phyloP scores from a whole-genome alignment of 2,888 invertebrate species.

The Eupithecia centaureata region DNA sequence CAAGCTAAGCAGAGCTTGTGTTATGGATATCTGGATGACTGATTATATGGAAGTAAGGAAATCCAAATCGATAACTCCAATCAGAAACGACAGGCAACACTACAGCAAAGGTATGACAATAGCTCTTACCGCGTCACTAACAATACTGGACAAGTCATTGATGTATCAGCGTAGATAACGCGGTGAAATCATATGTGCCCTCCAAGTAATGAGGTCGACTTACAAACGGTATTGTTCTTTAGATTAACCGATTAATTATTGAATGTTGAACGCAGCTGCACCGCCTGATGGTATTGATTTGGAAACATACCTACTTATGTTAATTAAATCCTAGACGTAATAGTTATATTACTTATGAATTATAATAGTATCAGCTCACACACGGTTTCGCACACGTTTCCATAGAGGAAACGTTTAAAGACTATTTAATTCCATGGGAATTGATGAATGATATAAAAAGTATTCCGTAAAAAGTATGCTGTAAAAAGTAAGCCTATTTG shows the following conservation, averaged over 20 bases:
- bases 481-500: too few species aligned
- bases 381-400: too few species aligned
- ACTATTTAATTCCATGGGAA: too few species aligned
- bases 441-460: too few species aligned
- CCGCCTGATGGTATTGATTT: conserved; percentile 23
- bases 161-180: conserved; percentile 80
- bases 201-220: conserved; percentile 54
- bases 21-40: too few species aligned
- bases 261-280: conserved; percentile 34
- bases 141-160: conserved; percentile 80
- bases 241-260: conserved; percentile 62
- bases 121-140: conserved; percentile 70
- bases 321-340: neutral
- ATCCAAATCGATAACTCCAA: neutral
- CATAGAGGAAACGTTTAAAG: too few species aligned
- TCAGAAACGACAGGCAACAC: conserved; percentile 31
- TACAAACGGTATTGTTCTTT: conserved; percentile 64
- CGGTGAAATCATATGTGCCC: conserved; percentile 76
- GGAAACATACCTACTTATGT: conserved; percentile 10
- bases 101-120: conserved; percentile 53
- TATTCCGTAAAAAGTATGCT: too few species aligned
- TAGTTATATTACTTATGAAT: neutral
- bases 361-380: too few species aligned
- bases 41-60: neutral
- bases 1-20: too few species aligned